A percentile compares a stretch with the other conserved stretches of the same genome.
Conservation (phyloP, 2,113 vertebrate species). For the Tragelaphus buxtoni region DNA sequence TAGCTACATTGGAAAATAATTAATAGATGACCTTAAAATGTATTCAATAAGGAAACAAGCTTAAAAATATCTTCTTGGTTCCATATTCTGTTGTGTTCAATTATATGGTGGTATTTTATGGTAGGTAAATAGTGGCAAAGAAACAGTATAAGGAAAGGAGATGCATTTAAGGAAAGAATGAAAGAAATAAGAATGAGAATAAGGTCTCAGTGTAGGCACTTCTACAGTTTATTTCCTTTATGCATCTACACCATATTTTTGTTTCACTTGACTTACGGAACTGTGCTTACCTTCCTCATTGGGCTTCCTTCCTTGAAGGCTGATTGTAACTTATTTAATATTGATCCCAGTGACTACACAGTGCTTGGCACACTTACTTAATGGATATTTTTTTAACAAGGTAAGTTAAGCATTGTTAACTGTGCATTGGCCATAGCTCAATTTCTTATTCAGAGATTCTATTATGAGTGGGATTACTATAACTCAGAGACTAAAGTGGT, state of each 20-base stretch:
- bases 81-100: background rate
- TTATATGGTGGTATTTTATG: background rate
- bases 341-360: background rate
- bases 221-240: background rate
- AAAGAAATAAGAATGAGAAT: background rate
- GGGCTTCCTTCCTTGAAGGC: background rate
- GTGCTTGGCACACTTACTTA: background rate
- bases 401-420: background rate
- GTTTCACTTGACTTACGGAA: background rate
- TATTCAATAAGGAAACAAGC: background rate
- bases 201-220: background rate
- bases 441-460: background rate
- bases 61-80: background rate
- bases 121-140: background rate
- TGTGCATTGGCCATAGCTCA: background rate
- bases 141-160: background rate
- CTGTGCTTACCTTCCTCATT: background rate
- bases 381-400: background rate
- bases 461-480: background rate
- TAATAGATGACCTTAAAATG: background rate
- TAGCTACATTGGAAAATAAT: background rate
- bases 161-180: background rate
- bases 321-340: background rate
- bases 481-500: background rate
- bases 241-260: background rate